Percentiles rank a stretch among this genome's conserved stretches.
These are phyloP conservation scores for Lasius fuliginosus DNA, from an alignment of 2,888 invertebrate genomes.

Conservation along the genomic window DNA sequence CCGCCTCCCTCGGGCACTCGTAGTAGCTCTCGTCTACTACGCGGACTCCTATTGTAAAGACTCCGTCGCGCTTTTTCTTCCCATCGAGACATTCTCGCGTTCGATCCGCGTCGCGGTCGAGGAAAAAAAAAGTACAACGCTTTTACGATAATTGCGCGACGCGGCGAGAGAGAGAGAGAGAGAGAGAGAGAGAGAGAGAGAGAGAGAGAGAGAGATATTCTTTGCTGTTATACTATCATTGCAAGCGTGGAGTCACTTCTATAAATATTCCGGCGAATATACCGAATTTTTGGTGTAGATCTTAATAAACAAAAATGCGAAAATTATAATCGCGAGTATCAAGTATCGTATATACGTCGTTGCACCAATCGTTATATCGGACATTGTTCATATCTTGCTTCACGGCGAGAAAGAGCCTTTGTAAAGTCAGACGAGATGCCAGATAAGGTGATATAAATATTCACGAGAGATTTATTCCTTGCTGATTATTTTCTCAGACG, in stretches of 20 bases:
- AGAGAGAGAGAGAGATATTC: neutral
- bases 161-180: neutral
- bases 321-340: neutral
- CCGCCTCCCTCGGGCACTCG: conserved; percentile 9
- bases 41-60: conserved; percentile 41
- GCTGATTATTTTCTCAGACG: neutral
- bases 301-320: neutral
- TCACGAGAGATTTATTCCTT: neutral
- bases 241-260: conserved; percentile 9
- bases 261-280: neutral
- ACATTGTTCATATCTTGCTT: neutral
- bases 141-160: conserved; percentile 52
- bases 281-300: neutral
- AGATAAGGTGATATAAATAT: neutral
- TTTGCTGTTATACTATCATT: conserved; percentile 1
- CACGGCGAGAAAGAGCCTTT: neutral
- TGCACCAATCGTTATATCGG: neutral
- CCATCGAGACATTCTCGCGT: conserved; percentile 36
- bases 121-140: conserved; percentile 40
- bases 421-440: neutral
- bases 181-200: neutral
- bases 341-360: neutral
- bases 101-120: conserved; percentile 37
- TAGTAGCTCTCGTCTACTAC: conserved; percentile 46
- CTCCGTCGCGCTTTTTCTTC: conserved; percentile 39